Base-by-base conservation (phyloP, 2,797 vertebrate species). In the Alexandromys oeconomus region DNA sequence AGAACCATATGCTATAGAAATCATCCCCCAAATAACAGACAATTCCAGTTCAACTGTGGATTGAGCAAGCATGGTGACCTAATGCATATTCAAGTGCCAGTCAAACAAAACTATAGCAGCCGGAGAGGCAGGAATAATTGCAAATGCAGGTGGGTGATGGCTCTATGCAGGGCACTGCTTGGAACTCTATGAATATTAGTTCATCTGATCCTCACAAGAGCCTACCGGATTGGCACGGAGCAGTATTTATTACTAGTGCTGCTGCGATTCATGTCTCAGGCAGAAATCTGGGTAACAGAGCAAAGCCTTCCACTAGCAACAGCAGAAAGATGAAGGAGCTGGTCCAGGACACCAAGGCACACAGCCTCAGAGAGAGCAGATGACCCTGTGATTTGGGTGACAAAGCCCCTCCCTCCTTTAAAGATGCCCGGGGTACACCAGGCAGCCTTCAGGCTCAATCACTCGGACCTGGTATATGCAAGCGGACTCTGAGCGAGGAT, bases 11-110 rank as follows among this genome's bases (percentile, higher is more conserved):
- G 3, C 61, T 80, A 10, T 9, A 65, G 71, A 93, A 80, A 78
- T 88, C 31, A 78, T 88, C 46, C 51, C 51, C 65, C 3, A 74
- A 77, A 92, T 37, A 93, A 82, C 3, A 81, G 61, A 89, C 7
- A 48, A 57, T 76, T 61, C 61, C 69, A 89, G 0, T 67, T 87
- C 59, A 57, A 17, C 23, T 6, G 67, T 13, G 25, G 31, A 25
- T 5, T 7, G 17, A 74, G n/a, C 51, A 51, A 92, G 8, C 31
- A 63, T 59, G 10, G 15, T 67, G 40, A 74, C 10, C 87, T n/a
- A 59, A 89, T 57, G 92, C 37, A 17, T 2, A 43, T 65, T 71
- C 81, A n/a, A 89, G 57, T 37, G 10, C 46, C 82, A 67, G n/a
- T 46, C 79, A 93, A 73, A 90, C 43, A 89, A 67, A 79, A 69